A percentile compares a stretch with the other conserved stretches of the same genome.
Evolutionary conservation across 2,797 vertebrate genomes (phyloP).

Genomic region (Pteropus rufus): DNA sequence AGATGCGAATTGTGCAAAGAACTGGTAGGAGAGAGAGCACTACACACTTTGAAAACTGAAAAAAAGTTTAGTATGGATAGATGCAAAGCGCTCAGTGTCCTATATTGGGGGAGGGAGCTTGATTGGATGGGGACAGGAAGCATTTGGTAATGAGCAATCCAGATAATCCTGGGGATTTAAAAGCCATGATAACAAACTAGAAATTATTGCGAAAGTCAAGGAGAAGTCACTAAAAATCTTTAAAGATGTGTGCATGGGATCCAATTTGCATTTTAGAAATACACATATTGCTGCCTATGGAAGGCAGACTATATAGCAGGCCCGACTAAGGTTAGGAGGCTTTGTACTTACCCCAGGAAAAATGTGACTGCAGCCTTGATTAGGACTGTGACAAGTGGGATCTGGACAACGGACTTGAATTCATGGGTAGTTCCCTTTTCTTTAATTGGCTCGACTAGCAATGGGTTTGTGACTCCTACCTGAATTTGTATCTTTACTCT

Average conservation of each 20-base stretch:
- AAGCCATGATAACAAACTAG: background rate
- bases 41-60: background rate
- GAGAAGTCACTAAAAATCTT: background rate
- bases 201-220: background rate
- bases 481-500: background rate
- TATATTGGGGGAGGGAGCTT: background rate
- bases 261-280: background rate
- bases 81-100: background rate
- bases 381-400: background rate
- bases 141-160: background rate
- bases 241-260: background rate
- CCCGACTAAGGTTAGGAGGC: background rate
- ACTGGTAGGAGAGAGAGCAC: background rate
- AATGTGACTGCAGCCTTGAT: rapidly evolving
- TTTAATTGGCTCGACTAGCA: background rate
- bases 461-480: background rate
- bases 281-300: background rate
- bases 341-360: background rate
- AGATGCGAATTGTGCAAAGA: background rate
- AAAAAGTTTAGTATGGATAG: background rate
- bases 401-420: background rate
- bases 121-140: background rate
- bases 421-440: background rate
- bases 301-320: background rate
- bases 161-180: background rate